Evolutionary conservation across 2,113 vertebrate genomes (phyloP), one percentile per base, ranked within the genome.

Genomic region (Glaucidium brasilianum): DNA sequence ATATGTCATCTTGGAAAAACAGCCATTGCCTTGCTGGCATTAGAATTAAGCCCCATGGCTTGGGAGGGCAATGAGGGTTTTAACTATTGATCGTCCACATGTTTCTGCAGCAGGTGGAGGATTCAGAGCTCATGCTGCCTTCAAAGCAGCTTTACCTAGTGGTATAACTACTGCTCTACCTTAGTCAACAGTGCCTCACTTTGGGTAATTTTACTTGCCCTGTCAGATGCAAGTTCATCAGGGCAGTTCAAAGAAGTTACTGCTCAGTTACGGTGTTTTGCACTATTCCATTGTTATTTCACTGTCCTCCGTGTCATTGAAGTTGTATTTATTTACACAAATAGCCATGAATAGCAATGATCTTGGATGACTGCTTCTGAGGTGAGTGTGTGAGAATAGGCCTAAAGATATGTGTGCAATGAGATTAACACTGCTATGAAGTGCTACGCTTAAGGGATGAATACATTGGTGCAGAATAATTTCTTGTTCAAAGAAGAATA

Each of bases 311-410:
- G 19, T 90, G 39, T 92, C 47, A n/a, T 74, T 96, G 92, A 96
- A 96, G 15, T 66, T 95, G 53, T 91, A 80, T 94, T 92, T 34
- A 77, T 83, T 97, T 95, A 97, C 89, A 77, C 64, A 26, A 80
- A 75, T 49, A 95, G 58, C 94, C 75, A 53, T 94, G 96, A 98
- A 97, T 97, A 98, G 67, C 94, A 92, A 35, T 97, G 94, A 96
- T 97, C 95, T 97, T 97, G 94, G 88, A 74, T 96, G 71, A 75
- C 90, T 92, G 75, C 83, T 85, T 79, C 82, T 95, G 94, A 95
- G 93, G 95, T 95, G 94, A 62, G 62, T 77, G 56, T 91, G 77
- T n/a, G 15, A 89, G 94, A 93, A 95, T n/a, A 88, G 90, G 25
- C 91, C 96, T 86, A 95, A 79, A 96, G 81, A 58, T 94, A 63